Conservation (phyloP, 1,140 invertebrate species). For the Cydia strobilella region DNA sequence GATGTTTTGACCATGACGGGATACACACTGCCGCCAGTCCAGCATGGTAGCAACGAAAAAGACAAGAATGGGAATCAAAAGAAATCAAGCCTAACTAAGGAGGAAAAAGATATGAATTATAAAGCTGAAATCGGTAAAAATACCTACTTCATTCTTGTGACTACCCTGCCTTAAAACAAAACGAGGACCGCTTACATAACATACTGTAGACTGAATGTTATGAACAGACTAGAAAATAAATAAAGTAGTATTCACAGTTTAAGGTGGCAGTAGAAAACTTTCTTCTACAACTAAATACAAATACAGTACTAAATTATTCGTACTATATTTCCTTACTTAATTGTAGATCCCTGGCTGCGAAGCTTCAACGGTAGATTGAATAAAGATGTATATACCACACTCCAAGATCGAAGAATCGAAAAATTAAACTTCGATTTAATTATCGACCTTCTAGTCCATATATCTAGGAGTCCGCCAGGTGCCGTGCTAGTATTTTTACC, state of each 20-base stretch:
- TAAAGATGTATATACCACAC: slow-evolving; percentile 78
- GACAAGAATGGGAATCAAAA: slow-evolving; percentile 32
- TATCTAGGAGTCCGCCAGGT: slow-evolving; percentile 82
- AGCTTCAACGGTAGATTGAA: slow-evolving; percentile 79
- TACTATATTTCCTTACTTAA: neutral
- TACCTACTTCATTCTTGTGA: neutral
- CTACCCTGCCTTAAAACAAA: no score
- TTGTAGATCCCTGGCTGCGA: slow-evolving; percentile 71
- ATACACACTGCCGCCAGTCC: slow-evolving; percentile 52
- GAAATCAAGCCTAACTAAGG: slow-evolving; percentile 25
- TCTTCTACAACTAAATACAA: no score
- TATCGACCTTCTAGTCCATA: slow-evolving; percentile 84
- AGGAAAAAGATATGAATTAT: slow-evolving; percentile 61
- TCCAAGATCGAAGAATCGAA: slow-evolving; percentile 84
- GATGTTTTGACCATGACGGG: slow-evolving; percentile 87
- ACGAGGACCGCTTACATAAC: no score
- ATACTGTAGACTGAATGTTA: no score
- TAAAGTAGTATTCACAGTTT: no score
- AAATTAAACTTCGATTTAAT: slow-evolving; percentile 87
- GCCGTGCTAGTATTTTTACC: slow-evolving; percentile 95
- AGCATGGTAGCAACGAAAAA: slow-evolving; percentile 27
- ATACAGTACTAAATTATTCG: no score
- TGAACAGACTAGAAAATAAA: no score
- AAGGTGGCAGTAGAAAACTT: no score
- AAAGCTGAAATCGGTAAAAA: slow-evolving; percentile 60